Evolutionary conservation across 1,140 invertebrate species (phyloP).

Genomic region (Drosophila nebulosa): DNA sequence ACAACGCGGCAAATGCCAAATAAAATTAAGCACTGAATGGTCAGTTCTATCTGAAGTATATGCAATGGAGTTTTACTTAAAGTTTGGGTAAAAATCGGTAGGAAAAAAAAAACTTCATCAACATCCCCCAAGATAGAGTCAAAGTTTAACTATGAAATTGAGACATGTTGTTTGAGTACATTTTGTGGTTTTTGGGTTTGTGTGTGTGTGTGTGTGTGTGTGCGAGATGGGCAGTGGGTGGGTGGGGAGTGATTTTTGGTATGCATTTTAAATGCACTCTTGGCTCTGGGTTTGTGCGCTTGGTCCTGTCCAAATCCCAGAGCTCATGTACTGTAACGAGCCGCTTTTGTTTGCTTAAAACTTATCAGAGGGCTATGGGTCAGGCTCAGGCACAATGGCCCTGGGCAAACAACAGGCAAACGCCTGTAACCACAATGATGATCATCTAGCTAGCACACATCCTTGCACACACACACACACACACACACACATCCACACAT

Average conservation of each 20-base stretch:
- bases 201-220: constrained; percentile 10
- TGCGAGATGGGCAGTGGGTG: background rate
- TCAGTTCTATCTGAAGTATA: background rate
- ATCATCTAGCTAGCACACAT: constrained; percentile 26
- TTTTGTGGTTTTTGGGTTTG: constrained; percentile 55
- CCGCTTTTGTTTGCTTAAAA: constrained; percentile 70
- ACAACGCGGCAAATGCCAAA: constrained; percentile 31
- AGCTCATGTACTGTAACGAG: constrained; percentile 67
- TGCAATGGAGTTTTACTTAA: background rate
- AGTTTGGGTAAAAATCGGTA: background rate
- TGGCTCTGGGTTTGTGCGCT: background rate
- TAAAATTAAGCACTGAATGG: constrained; percentile 16
- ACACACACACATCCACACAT: background rate
- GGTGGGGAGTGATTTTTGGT: constrained; percentile 19
- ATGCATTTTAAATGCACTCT: constrained; percentile 23
- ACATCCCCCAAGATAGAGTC: background rate
- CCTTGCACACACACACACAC: no score
- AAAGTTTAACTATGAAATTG: constrained; percentile 62
- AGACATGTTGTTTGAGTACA: constrained; percentile 75
- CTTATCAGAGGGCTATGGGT: constrained; percentile 69
- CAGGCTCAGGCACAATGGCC: constrained; percentile 16
- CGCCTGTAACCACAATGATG: constrained; percentile 56
- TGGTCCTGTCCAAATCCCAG: constrained; percentile 19
- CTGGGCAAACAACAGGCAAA: constrained; percentile 52
- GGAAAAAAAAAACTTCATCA: background rate